phyloP scores from a whole-genome alignment of 2,113 vertebrate genomes.

The Nerophis ophidion region DNA sequence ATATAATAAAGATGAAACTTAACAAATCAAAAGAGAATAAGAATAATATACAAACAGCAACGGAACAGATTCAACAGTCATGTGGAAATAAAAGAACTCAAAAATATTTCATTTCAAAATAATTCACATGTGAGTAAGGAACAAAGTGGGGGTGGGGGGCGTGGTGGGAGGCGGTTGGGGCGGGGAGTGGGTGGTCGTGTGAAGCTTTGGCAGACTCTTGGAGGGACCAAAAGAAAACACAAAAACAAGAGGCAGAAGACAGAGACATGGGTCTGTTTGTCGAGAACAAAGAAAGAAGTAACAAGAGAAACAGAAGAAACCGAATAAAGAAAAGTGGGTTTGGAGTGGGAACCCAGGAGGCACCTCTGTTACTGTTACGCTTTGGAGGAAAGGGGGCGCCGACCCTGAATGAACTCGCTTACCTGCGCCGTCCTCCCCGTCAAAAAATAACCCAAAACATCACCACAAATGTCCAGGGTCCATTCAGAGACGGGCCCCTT shows the following conservation, averaged over 20 bases:
- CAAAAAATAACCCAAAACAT: conserved; percentile 12
- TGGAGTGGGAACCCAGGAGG: conserved; percentile 80
- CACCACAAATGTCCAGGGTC: conserved; percentile 17
- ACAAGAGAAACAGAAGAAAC: conserved; percentile 85
- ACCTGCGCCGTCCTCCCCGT: conserved; percentile 23
- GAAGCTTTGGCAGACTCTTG: conserved; percentile 94
- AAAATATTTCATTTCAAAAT: conserved; percentile 72
- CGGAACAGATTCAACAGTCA: conserved; percentile 99
- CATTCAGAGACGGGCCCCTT: conserved; percentile 35
- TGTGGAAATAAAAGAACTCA: conserved; percentile 86
- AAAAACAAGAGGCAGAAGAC: conserved; percentile 66
- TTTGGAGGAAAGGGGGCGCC: conserved; percentile 39
- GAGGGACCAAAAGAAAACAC: conserved; percentile 68
- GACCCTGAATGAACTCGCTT: conserved; percentile 30
- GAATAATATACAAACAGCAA: conserved; percentile 99
- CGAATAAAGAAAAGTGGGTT: conserved; percentile 75
- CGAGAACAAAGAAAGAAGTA: conserved; percentile 83
- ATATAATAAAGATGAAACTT: conserved; percentile 99
- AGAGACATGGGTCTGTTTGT: conserved; percentile 89
- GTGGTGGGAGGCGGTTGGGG: conserved; percentile 3
- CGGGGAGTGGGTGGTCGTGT: conserved; percentile 77
- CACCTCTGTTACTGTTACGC: conserved; percentile 75
- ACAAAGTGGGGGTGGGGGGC: conserved; percentile 72
- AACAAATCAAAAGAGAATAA: conserved; percentile 91
- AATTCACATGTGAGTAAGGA: conserved; percentile 83